Evolutionary conservation across 2,113 vertebrate genomes (phyloP).

Genomic region (Phoxinus phoxinus): DNA sequence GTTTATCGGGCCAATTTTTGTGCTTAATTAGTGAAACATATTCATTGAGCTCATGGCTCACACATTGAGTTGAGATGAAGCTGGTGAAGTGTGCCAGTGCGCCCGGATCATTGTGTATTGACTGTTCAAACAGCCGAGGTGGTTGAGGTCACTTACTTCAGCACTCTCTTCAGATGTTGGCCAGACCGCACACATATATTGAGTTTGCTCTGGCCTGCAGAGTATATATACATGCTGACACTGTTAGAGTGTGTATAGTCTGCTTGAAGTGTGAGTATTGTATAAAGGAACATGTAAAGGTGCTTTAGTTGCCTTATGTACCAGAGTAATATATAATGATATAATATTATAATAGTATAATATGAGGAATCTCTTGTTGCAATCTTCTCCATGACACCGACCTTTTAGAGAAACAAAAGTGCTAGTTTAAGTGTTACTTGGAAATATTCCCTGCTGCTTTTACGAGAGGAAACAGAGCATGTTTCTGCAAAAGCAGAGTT

Average conservation of each 20-base stretch:
- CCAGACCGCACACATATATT: constrained; percentile 38
- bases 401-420: constrained; percentile 68
- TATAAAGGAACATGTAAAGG: constrained; percentile 2
- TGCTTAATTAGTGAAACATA: neutral
- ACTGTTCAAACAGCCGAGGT: constrained; percentile 53
- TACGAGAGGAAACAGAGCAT: constrained; percentile 77
- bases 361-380: constrained; percentile 35
- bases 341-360: neutral
- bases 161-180: constrained; percentile 52
- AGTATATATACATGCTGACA: constrained; percentile 36
- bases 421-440: constrained; percentile 75
- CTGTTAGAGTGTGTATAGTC: neutral
- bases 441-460: constrained; percentile 79
- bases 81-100: constrained; percentile 33
- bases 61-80: constrained; percentile 31
- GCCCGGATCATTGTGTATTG: constrained; percentile 46
- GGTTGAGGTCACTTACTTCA: constrained; percentile 54
- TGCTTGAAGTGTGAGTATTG: neutral
- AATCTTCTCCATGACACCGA: constrained; percentile 53
- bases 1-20: neutral
- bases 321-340: neutral
- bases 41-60: neutral
- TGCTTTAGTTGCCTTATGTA: neutral
- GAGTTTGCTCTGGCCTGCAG: constrained; percentile 43
- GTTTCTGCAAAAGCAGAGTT: constrained; percentile 67